Conservation (phyloP, 2,888 invertebrate genomes). For the Anagyrus pseudococci region DNA sequence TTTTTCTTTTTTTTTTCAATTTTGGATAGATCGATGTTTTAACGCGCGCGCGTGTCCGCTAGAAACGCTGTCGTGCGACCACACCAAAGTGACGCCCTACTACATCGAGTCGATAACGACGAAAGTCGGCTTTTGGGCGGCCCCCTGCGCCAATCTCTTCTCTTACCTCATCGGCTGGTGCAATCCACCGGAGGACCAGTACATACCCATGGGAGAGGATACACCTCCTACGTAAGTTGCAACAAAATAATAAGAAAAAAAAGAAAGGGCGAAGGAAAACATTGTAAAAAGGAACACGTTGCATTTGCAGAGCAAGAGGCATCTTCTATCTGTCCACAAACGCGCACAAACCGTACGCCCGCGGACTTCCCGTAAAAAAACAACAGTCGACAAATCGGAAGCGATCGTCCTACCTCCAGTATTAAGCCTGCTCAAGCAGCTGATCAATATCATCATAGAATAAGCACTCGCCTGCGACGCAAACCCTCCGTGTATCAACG, state of each 20-base stretch:
- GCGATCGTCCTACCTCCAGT: constrained; percentile 61
- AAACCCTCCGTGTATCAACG: no score
- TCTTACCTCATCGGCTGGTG: constrained; percentile 88
- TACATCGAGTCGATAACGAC: constrained; percentile 88
- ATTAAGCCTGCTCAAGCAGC: constrained; percentile 59
- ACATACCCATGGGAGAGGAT: constrained; percentile 87
- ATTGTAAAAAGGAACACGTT: no score
- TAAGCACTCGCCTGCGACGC: no score
- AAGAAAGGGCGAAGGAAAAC: no score
- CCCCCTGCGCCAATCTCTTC: constrained; percentile 81
- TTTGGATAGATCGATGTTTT: no score
- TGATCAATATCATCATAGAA: constrained; percentile 59
- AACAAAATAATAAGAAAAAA: no score
- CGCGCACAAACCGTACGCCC: constrained; percentile 82
- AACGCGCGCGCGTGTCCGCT: not conserved
- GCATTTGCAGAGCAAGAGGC: constrained; percentile 77
- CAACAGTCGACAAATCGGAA: constrained; percentile 60
- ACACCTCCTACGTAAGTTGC: constrained; percentile 76
- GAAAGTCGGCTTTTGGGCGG: constrained; percentile 82
- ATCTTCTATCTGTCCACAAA: constrained; percentile 87
- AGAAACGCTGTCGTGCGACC: constrained; percentile 89
- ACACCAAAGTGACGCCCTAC: constrained; percentile 89
- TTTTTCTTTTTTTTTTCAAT: no score
- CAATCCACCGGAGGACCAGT: constrained; percentile 78
- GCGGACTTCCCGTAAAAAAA: constrained; percentile 77